Evolutionary conservation across 2,888 invertebrate genomes (phyloP).

Genomic region (Papilio demoleus): DNA sequence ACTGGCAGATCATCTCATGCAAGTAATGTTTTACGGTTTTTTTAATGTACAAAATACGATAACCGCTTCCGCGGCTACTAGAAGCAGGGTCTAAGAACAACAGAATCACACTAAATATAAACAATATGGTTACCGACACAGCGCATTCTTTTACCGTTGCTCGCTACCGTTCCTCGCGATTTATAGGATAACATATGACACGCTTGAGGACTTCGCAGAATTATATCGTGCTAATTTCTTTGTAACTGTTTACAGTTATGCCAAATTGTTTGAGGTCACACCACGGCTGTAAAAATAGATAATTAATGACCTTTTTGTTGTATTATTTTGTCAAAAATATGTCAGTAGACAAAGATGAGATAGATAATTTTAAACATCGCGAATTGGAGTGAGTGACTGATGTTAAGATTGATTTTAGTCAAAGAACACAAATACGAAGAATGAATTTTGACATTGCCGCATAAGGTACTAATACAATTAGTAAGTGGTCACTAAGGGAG

Average conservation of each 20-base stretch:
- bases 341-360: not conserved
- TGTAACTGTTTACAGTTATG: slow-evolving; percentile 8
- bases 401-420: not conserved
- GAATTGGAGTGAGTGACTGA: not conserved
- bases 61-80: slow-evolving; percentile 42
- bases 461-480: not conserved
- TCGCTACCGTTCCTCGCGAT: slow-evolving; percentile 69
- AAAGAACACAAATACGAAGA: too few relatives aligned
- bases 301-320: not conserved
- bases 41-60: too few relatives aligned
- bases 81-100: slow-evolving; percentile 51
- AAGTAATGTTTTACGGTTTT: too few relatives aligned
- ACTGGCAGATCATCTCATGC: not conserved
- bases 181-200: slow-evolving; percentile 39
- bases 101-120: slow-evolving; percentile 70
- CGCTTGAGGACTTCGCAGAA: slow-evolving; percentile 45
- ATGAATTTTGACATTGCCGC: too few relatives aligned
- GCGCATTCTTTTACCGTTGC: slow-evolving; percentile 55
- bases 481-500: not conserved
- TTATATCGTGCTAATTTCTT: slow-evolving; percentile 31
- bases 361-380: not conserved
- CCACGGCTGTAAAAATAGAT: not conserved
- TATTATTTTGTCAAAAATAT: not conserved
- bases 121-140: slow-evolving; percentile 56
- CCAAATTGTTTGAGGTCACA: not conserved